Evolutionary conservation across 2,797 vertebrate genomes (phyloP).

Genomic region (Syngnathus rostellatus): DNA sequence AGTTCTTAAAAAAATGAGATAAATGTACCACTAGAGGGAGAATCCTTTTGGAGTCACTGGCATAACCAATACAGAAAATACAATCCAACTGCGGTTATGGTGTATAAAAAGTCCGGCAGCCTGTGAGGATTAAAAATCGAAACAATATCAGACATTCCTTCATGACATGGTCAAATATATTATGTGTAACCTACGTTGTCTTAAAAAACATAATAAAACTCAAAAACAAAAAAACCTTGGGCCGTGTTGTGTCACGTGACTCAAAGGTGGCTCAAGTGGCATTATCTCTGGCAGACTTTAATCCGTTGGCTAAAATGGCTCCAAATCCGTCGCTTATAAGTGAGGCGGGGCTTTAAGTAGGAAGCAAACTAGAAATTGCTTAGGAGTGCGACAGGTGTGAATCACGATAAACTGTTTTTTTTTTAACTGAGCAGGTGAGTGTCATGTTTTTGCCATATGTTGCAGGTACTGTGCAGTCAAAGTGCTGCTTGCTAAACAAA

Average conservation of each 20-base stretch:
- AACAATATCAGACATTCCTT: background rate
- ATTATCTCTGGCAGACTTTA: slow-evolving; percentile 54
- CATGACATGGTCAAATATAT: background rate
- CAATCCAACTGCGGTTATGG: background rate
- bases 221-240: slow-evolving; percentile 31
- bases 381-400: slow-evolving; percentile 2
- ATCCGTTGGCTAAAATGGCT: slow-evolving; percentile 52
- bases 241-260: slow-evolving; percentile 56
- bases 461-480: background rate
- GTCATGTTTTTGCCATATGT: background rate
- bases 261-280: slow-evolving; percentile 54
- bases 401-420: background rate
- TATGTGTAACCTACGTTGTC: too few relatives aligned
- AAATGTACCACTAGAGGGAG: too few relatives aligned
- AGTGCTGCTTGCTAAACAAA: background rate
- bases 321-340: slow-evolving; percentile 46
- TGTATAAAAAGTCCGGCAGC: background rate
- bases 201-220: too few relatives aligned
- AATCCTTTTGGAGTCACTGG: background rate
- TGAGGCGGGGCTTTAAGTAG: slow-evolving; percentile 29
- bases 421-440: background rate
- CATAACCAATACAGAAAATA: background rate
- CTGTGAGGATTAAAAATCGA: background rate
- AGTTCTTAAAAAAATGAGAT: too few relatives aligned
- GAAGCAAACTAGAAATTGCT: slow-evolving; percentile 12